Conservation (phyloP, 30 jellyfish, hydroid and myxozoan species). For the Aurelia sp. region DNA sequence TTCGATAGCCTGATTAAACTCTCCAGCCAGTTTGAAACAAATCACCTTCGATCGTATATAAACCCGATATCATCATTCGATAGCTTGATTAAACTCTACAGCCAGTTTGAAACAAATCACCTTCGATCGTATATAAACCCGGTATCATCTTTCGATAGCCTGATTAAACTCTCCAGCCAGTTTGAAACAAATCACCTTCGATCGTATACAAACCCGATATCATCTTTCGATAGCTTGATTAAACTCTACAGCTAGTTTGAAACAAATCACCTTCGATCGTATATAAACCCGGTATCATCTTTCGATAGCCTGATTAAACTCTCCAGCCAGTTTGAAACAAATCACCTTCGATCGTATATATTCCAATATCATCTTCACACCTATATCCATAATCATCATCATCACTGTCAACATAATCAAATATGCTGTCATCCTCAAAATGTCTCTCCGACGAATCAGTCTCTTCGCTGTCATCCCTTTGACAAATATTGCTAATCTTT, state of each 20-base stretch:
- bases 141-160: not conserved
- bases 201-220: not conserved
- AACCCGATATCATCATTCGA: slow-evolving; percentile 5
- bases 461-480: not conserved
- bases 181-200: no score
- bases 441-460: not conserved
- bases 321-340: slow-evolving; percentile 3
- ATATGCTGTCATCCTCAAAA: slow-evolving; percentile 34
- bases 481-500: not conserved
- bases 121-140: not conserved
- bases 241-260: not conserved
- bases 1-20: not conserved
- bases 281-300: not conserved
- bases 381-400: slow-evolving; percentile 6
- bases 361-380: slow-evolving; percentile 15
- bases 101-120: slow-evolving; percentile 9
- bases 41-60: not conserved
- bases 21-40: not conserved
- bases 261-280: slow-evolving; percentile 2
- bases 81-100: no score
- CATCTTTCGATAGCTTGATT: not conserved
- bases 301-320: not conserved
- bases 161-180: not conserved
- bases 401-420: slow-evolving; percentile 38
- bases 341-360: not conserved